These are phyloP conservation scores for Melolontha melolontha DNA, from an alignment of 2,888 invertebrate genomes.

Conservation along the genomic window DNA sequence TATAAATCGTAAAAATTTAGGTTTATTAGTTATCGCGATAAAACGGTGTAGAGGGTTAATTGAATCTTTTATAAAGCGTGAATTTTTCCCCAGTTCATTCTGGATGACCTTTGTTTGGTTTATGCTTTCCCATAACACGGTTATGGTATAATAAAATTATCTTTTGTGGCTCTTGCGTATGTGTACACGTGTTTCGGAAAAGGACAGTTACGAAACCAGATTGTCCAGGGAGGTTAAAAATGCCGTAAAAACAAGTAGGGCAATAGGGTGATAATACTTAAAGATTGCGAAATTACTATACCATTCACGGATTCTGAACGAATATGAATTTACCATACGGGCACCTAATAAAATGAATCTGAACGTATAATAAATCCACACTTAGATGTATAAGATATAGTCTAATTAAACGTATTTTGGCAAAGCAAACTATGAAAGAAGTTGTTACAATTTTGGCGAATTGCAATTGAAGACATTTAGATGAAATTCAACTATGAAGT, in stretches of 20 bases:
- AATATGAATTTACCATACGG: too few relatives aligned
- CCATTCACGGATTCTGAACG: constrained; percentile 1
- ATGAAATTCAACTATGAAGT: too few relatives aligned
- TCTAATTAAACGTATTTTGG: too few relatives aligned
- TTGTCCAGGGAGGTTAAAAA: constrained; percentile 31
- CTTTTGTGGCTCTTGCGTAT: constrained; percentile 16
- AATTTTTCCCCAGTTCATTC: constrained; percentile 14
- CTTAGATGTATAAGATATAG: too few relatives aligned
- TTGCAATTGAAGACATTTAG: too few relatives aligned
- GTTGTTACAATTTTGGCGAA: too few relatives aligned
- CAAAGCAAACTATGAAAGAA: too few relatives aligned
- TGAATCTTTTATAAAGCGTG: constrained; percentile 38
- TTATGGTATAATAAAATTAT: constrained; percentile 29
- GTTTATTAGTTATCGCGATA: too few relatives aligned
- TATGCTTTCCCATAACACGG: constrained; percentile 20
- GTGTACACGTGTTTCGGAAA: constrained; percentile 20
- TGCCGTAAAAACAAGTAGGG: constrained; percentile 14
- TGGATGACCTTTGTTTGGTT: constrained; percentile 15
- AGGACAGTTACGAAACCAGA: constrained; percentile 22
- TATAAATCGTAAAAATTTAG: too few relatives aligned
- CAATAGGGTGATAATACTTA: constrained; percentile 19
- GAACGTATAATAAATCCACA: too few relatives aligned
- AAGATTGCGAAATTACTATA: constrained; percentile 11
- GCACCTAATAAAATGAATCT: too few relatives aligned
- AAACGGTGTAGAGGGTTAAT: constrained; percentile 15